Evolutionary conservation across 2,797 vertebrate genomes (phyloP), one percentile per base, ranked within the genome.

Genomic region (Anableps anableps): DNA sequence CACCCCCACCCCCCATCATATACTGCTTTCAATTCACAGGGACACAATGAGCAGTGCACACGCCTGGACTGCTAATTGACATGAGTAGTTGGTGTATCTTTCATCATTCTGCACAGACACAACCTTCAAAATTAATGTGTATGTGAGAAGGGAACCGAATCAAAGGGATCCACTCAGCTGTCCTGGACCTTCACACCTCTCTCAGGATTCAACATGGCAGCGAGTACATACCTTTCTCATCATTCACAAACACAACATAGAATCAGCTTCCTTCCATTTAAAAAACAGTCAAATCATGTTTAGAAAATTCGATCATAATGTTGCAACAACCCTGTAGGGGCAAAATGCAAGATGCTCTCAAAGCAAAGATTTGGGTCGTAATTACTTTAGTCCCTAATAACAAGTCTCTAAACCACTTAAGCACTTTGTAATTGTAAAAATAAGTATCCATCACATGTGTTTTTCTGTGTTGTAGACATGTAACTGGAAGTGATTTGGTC

Each of bases 361-460:
- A 58, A 43, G 76, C 78, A 51, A 83, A 88, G 48, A 78, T 31
- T 47, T 79, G 75, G 48, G 53, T 82, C 85, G 75, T 89, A 94
- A 94, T 92, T 78, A 88, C 88, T 89, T 93, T 93, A 94, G 76
- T 75, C 73, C 53, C 51, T 80, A 90, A 91, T 89, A 92, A 93
- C 91, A 89, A 88, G 86, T 89, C 41, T 80, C 82, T 91, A 92
- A 93, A 90, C 88, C 78, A 81, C 80, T 94, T 92, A 90, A 62
- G 77, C 58, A 86, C 85, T 90, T 77, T 91, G 83, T 89, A 78
- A 83, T 80, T 90, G 85, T 38, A 87, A 87, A 86, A 85, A 85
- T 91, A 89, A 89, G 88, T 77, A 89, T 94, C 91, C 91, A 89
- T 94, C 89, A 91, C 31, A 29, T 83, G 85, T 83, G 82, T 87